Evolutionary conservation across 2,797 vertebrate genomes (phyloP), one percentile per base, ranked within the genome.

Genomic region (Geotrypetes seraphini): DNA sequence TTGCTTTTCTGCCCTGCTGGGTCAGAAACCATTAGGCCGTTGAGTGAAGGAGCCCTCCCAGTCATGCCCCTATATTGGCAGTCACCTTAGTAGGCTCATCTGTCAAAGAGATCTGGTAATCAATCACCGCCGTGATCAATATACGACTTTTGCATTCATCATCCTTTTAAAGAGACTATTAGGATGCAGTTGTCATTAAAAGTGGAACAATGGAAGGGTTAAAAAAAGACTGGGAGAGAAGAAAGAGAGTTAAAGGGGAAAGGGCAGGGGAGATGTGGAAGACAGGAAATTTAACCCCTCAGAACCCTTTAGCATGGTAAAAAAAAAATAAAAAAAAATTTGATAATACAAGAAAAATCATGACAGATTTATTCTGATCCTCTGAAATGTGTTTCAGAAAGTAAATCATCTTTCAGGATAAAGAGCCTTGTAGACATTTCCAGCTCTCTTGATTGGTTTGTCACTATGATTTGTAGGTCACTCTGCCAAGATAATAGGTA

Each of bases 61-160:
- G 57, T 7, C 31, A 63, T 72, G 78, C 76, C 73, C 77, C 72
- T 74, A 65, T 86, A 84, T 84, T 89, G 85, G 83, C 79, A 81
- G 79, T 76, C 79, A 79, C 64, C 66, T 72, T 75, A 79, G 71
- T 67, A 72, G 69, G 66, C 84, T 84, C 87, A 91, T 90, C 80
- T 83, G 80, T 91, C 89, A 87, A 74, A 76, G 76, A 70, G 65
- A 68, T 73, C 73, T 63, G 58, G 72, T 83, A 83, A 89, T 87
- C 88, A 84, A 87, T 92, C 89, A 90, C 75, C 51, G 61, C 56
- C 33, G 57, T 74, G 84, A 88, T 91, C 81, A 87, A 93, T 93
- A 91, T 82, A 80, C 83, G 84, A 83, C 79, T 79, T 66, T 82
- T 66, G 63, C 81, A 85, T 85, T 86, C 76, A 78, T 85, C 83